A percentile compares a stretch with the other conserved stretches of the same genome.
These are phyloP conservation scores for Mechanitis messenoides DNA, from an alignment of 2,888 invertebrate genomes.

Conservation along the genomic window DNA sequence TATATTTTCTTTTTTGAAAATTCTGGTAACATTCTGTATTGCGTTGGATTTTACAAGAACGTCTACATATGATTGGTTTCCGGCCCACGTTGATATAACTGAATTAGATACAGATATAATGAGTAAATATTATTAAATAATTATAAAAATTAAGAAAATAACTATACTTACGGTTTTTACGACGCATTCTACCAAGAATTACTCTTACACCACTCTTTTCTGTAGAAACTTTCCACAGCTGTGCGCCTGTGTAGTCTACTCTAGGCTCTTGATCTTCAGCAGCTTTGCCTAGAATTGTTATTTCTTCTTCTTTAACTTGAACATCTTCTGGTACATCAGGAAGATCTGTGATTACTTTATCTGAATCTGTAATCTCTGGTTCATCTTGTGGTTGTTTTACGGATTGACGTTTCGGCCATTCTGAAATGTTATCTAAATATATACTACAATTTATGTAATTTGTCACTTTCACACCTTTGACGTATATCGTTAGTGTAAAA, in stretches of 20 bases:
- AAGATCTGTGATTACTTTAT: conserved; percentile 28
- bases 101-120: conserved; percentile 12
- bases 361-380: conserved; percentile 18
- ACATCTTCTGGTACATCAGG: conserved; percentile 30
- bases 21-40: conserved; percentile 78
- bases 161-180: conserved; percentile 58
- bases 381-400: conserved; percentile 51
- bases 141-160: neutral
- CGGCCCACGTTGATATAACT: conserved; percentile 82
- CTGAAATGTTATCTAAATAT: conserved; percentile 36
- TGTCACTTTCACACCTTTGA: no score
- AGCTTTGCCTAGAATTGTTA: conserved; percentile 32
- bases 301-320: conserved; percentile 29
- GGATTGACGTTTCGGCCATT: conserved; percentile 58
- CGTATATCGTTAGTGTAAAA: no score
- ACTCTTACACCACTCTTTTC: conserved; percentile 65
- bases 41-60: conserved; percentile 82
- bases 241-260: conserved; percentile 84
- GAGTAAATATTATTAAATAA: neutral
- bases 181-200: conserved; percentile 49
- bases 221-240: conserved; percentile 82
- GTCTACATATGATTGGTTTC: conserved; percentile 79
- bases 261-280: conserved; percentile 39
- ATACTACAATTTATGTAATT: neutral
- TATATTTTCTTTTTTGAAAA: conserved; percentile 79